These are phyloP conservation scores for Pardalotus punctatus DNA, from an alignment of 2,113 vertebrate species.

Conservation along the genomic window DNA sequence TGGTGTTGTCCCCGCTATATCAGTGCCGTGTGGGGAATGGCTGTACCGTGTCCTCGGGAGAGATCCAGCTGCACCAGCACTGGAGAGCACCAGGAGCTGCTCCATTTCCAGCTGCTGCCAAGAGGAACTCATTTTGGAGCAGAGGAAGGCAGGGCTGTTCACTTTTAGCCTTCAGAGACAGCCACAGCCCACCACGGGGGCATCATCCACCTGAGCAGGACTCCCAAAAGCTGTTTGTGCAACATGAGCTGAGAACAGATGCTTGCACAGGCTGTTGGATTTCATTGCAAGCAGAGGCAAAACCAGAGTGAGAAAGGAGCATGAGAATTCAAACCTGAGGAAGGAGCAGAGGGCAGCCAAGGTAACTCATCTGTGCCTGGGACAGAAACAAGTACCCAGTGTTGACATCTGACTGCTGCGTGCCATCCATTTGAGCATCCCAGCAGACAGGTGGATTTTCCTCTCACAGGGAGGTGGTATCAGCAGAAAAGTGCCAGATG, in stretches of 20 bases:
- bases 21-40: rapidly evolving
- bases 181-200: rapidly evolving
- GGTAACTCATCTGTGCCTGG: neutral
- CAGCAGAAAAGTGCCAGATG: neutral
- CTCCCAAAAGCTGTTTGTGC: neutral
- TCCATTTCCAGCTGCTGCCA: neutral
- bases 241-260: neutral
- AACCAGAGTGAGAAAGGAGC: neutral
- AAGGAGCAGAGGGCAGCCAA: neutral
- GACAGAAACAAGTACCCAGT: neutral
- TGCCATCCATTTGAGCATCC: neutral
- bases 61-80: rapidly evolving
- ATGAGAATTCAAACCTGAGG: neutral
- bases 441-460: neutral
- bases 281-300: neutral
- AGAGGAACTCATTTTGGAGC: neutral
- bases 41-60: neutral
- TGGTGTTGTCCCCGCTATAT: neutral
- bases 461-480: neutral
- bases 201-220: rapidly evolving
- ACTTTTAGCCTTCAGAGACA: neutral
- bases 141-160: neutral
- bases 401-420: neutral
- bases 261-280: neutral
- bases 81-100: neutral